These are phyloP conservation scores for Venustoraphidia nigricollis DNA, from an alignment of 2,888 invertebrate genomes.

Conservation along the genomic window DNA sequence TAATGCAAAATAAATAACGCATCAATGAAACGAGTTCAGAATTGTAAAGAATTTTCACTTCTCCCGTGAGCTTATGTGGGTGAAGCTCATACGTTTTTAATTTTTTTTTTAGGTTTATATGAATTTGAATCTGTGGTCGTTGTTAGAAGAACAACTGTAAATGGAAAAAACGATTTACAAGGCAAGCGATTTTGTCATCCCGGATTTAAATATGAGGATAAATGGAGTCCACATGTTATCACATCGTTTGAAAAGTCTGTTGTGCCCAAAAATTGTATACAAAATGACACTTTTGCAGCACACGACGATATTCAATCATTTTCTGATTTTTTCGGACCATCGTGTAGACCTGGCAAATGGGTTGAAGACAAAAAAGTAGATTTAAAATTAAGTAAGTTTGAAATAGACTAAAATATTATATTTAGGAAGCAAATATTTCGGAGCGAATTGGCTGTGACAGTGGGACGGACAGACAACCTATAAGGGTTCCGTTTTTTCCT, in stretches of 20 bases:
- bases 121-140: constrained; percentile 45
- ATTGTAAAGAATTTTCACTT: no score
- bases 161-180: constrained; percentile 31
- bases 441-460: no score
- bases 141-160: constrained; percentile 30
- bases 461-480: no score
- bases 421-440: no score
- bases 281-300: constrained; percentile 26
- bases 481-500: no score
- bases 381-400: constrained; percentile 38
- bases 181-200: constrained; percentile 48
- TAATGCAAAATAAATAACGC: no score
- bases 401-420: background rate
- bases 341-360: constrained; percentile 62
- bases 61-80: no score
- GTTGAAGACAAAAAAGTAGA: constrained; percentile 35
- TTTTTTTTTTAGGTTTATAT: constrained; percentile 26
- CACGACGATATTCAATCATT: constrained; percentile 47
- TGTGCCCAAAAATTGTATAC: constrained; percentile 14
- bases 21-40: no score
- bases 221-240: constrained; percentile 42
- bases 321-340: constrained; percentile 44
- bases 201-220: constrained; percentile 36
- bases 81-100: no score
- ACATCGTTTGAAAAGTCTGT: constrained; percentile 37